Evolutionary conservation across 2,888 invertebrate genomes (phyloP).

Genomic region (Ryuthela nishihirai): DNA sequence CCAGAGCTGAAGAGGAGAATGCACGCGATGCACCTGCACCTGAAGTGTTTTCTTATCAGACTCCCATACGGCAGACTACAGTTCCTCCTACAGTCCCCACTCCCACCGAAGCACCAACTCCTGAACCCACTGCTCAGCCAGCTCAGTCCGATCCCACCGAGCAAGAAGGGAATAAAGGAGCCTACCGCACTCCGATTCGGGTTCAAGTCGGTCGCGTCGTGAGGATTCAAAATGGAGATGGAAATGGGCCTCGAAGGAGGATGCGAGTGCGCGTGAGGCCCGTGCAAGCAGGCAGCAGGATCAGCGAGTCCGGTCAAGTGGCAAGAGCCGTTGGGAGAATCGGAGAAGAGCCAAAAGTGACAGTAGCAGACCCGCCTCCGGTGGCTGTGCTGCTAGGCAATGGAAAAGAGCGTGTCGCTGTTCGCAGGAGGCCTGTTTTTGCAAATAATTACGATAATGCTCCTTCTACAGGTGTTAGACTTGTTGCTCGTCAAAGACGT

Average conservation of each 20-base stretch:
- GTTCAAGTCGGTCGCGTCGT: slow-evolving; percentile 29
- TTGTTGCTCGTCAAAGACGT: background rate
- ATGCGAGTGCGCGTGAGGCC: slow-evolving; percentile 24
- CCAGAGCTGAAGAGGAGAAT: slow-evolving; percentile 6
- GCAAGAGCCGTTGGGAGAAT: background rate
- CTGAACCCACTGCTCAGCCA: background rate
- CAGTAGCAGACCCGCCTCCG: background rate
- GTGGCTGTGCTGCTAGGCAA: background rate
- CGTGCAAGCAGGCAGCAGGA: no score
- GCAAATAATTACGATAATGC: slow-evolving; percentile 1
- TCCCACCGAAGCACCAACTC: slow-evolving; percentile 7
- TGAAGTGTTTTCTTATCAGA: slow-evolving; percentile 8
- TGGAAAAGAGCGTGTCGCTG: slow-evolving; percentile 14
- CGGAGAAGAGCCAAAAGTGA: background rate
- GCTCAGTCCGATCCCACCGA: slow-evolving; percentile 12
- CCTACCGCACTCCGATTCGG: slow-evolving; percentile 24
- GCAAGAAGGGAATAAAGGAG: slow-evolving; percentile 17
- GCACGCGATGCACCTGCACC: background rate
- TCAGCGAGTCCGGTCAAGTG: background rate
- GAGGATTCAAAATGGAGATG: slow-evolving; percentile 19
- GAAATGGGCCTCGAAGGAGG: no score
- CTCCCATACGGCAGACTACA: slow-evolving; percentile 15
- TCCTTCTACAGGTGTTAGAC: background rate
- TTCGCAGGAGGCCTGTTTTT: slow-evolving; percentile 13
- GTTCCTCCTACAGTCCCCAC: slow-evolving; percentile 13